Conservation (phyloP, 2,797 vertebrate species). For the Pampus argenteus region DNA sequence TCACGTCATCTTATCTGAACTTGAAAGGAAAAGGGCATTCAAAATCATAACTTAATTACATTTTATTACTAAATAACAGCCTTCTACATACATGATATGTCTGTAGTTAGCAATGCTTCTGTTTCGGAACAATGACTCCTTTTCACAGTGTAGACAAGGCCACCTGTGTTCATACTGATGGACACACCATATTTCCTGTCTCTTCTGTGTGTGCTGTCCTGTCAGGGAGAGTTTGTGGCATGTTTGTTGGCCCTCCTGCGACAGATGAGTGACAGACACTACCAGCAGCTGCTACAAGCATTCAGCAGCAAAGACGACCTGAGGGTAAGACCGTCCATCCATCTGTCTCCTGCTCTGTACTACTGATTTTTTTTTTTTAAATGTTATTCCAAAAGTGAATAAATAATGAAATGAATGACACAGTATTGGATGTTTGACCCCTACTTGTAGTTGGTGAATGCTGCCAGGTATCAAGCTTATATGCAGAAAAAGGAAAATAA, state of each 20-base stretch:
- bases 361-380: not conserved
- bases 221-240: conserved; percentile 96
- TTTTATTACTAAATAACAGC: not conserved
- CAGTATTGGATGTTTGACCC: not conserved
- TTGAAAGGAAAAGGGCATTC: not conserved
- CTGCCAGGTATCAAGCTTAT: not conserved
- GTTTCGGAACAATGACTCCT: too few species aligned
- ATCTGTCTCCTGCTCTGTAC: not conserved
- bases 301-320: conserved; percentile 95
- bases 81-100: not conserved
- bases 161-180: not conserved
- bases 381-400: not conserved
- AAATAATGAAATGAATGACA: not conserved
- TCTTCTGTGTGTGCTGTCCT: conserved; percentile 8
- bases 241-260: conserved; percentile 94
- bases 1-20: not conserved
- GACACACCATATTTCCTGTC: not conserved
- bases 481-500: not conserved
- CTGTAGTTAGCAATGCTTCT: too few species aligned
- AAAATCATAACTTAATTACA: not conserved
- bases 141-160: not conserved
- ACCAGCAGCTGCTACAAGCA: conserved; percentile 95
- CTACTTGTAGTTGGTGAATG: not conserved
- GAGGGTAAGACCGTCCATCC: conserved; percentile 86
- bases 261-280: conserved; percentile 98